Percentiles rank a stretch among this genome's conserved stretches.
These are phyloP conservation scores for Schlechtendalia chinensis DNA, from an alignment of 1,140 invertebrate genomes.

Conservation along the genomic window DNA sequence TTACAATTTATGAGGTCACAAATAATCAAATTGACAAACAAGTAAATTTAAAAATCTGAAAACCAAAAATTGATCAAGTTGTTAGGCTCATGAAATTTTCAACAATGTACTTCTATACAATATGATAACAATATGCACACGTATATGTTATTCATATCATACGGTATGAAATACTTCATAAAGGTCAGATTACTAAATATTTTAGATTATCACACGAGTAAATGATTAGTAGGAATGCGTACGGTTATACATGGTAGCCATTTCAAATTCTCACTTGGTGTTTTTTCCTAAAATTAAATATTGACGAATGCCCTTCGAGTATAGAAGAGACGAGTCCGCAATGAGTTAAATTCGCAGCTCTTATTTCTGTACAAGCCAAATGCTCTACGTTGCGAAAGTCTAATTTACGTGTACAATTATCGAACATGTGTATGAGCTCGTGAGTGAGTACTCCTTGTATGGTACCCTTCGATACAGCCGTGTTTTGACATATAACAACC, in stretches of 20 bases:
- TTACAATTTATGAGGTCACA: no score
- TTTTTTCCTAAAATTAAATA: slow-evolving; percentile 69
- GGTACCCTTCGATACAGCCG: slow-evolving; percentile 63
- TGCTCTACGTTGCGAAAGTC: slow-evolving; percentile 90
- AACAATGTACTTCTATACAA: not conserved
- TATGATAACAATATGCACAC: no score
- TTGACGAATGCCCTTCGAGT: slow-evolving; percentile 72
- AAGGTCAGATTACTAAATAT: not conserved
- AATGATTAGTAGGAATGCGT: no score
- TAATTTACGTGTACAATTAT: slow-evolving; percentile 84
- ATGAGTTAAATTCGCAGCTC: slow-evolving; percentile 86
- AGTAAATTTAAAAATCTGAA: no score
- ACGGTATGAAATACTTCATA: not conserved
- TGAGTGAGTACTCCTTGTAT: slow-evolving; percentile 81
- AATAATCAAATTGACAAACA: no score
- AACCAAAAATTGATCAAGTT: no score
- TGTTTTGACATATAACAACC: slow-evolving; percentile 91
- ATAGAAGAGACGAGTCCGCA: slow-evolving; percentile 83
- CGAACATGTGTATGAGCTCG: slow-evolving; percentile 97
- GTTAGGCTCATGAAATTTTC: not conserved
- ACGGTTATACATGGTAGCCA: no score
- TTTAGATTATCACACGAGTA: not conserved
- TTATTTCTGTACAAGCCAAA: slow-evolving; percentile 91
- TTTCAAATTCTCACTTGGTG: slow-evolving; percentile 63
- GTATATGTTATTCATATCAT: not conserved